Percentiles rank a stretch among this genome's conserved stretches.
phyloP scores from a whole-genome alignment of 2,888 invertebrate species.

The Dysmachus trigonus region DNA sequence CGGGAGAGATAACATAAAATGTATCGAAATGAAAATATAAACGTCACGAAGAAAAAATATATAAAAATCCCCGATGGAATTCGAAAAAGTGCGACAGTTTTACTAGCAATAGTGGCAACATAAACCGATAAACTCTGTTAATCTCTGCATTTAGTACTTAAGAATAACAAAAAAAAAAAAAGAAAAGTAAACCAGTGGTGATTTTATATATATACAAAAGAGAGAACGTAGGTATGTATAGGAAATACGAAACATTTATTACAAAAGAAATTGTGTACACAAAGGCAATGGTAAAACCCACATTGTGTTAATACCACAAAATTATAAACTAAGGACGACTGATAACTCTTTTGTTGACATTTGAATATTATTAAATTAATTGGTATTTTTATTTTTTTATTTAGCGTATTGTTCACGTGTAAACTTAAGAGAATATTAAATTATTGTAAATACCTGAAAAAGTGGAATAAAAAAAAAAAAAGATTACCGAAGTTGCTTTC shows the following conservation, averaged over 20 bases:
- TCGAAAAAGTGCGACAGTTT: background rate
- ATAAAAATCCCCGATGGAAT: background rate
- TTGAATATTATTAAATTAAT: slow-evolving; percentile 25
- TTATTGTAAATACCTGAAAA: slow-evolving; percentile 35
- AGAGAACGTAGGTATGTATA: slow-evolving; percentile 5
- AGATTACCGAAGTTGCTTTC: slow-evolving; percentile 3
- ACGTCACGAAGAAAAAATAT: background rate
- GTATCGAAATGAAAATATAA: background rate
- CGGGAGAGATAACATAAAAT: background rate
- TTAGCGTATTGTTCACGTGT: slow-evolving; percentile 40
- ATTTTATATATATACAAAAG: slow-evolving; percentile 42
- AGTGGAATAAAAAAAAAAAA: slow-evolving; percentile 30
- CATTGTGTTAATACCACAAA: slow-evolving; percentile 15
- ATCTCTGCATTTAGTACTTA: slow-evolving; percentile 34
- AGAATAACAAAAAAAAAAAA: background rate
- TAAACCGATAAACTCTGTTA: slow-evolving; percentile 26
- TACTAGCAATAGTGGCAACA: background rate
- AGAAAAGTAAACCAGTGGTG: slow-evolving; percentile 22
- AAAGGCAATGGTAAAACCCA: slow-evolving; percentile 9
- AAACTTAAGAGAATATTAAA: slow-evolving; percentile 17
- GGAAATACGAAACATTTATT: background rate
- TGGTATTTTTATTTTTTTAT: slow-evolving; percentile 43
- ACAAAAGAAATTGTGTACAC: slow-evolving; percentile 6
- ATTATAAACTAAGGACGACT: slow-evolving; percentile 35
- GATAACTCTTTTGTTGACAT: slow-evolving; percentile 37